Base-by-base conservation (phyloP, 2,113 vertebrate genomes). In the Muscicapa adusta region DNA sequence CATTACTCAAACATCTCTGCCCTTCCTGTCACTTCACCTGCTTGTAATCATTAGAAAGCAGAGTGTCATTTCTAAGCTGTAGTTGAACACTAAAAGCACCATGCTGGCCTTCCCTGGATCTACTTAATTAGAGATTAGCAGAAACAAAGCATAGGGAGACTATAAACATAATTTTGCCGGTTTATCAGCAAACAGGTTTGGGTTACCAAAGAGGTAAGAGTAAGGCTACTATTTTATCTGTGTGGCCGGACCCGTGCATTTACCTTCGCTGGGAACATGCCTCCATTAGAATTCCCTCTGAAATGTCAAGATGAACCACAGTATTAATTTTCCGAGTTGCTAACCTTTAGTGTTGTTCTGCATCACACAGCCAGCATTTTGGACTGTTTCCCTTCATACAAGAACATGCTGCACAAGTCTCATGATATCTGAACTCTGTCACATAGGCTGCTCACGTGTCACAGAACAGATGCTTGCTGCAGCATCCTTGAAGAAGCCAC, bases 271-370 rank as follows among this genome's bases (percentile, higher is more conserved):
- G 74, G 76, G 84, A 78, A 79, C 80, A 91, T 14, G 0, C 75
- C 87, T 60, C 88, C 84, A 84, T 34, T 72, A 96, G 60, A 90
- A 87, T 88, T 94, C 82, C 84, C 85, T 90, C 87, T n/a, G 43
- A 97, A 95, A 97, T 60, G 79, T 77, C 94, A 95, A 94, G 73
- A 51, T 6, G 19, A 89, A 80, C 72, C 85, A 42, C 54, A 88
- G 19, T 15, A 93, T 58, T 76, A 88, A 78, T 96, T 97, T 96
- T 93, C 91, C 89, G 89, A 92, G 94, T 79, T 94, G 60, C 36
- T 75, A 16, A 94, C 87, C 66, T 96, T 95, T 79, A 88, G 51
- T 95, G 73, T 50, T 54, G 78, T 20, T 23, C 92, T 83, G 83
- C 86, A 76, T 58, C 94, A 65, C 47, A 60, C 84, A 74, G 25